Percentiles rank a stretch among this genome's conserved stretches.
Conservation (phyloP, 2,888 invertebrate genomes). For the Minunthozetes semirufus region DNA sequence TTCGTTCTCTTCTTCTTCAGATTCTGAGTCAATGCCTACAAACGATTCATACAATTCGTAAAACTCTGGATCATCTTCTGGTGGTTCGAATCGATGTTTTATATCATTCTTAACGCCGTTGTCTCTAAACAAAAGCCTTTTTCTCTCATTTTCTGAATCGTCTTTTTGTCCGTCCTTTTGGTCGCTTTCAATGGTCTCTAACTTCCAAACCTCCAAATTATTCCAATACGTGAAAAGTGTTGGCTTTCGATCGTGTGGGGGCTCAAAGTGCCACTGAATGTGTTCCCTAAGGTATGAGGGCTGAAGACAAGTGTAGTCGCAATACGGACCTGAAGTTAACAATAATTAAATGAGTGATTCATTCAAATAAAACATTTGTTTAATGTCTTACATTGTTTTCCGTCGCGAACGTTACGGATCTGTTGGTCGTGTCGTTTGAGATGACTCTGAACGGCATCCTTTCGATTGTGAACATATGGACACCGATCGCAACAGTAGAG, state of each 20-base stretch:
- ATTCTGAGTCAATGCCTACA: neutral
- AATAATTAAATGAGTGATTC: too few relatives aligned
- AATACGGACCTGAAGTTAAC: constrained; percentile 55
- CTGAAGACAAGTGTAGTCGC: constrained; percentile 71
- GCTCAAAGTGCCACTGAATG: constrained; percentile 64
- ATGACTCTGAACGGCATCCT: constrained; percentile 67
- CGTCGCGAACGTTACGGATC: constrained; percentile 54
- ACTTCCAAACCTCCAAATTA: constrained; percentile 4
- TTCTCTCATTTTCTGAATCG: neutral
- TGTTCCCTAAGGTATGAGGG: constrained; percentile 70
- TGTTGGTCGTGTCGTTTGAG: constrained; percentile 58
- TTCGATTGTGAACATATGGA: constrained; percentile 67
- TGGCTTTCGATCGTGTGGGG: constrained; percentile 24
- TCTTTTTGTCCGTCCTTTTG: neutral
- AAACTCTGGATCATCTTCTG: constrained; percentile 26
- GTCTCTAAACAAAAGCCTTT: constrained; percentile 20
- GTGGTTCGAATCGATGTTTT: neutral
- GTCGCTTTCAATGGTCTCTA: neutral
- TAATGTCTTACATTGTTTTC: constrained; percentile 56
- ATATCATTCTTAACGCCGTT: neutral
- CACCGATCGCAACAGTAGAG: constrained; percentile 66
- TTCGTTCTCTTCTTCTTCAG: constrained; percentile 25
- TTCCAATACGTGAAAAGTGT: constrained; percentile 3
- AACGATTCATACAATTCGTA: neutral
- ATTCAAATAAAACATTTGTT: too few relatives aligned